These are phyloP conservation scores for Tragelaphus imberbis DNA, from an alignment of 2,113 vertebrate genomes.

Conservation along the genomic window DNA sequence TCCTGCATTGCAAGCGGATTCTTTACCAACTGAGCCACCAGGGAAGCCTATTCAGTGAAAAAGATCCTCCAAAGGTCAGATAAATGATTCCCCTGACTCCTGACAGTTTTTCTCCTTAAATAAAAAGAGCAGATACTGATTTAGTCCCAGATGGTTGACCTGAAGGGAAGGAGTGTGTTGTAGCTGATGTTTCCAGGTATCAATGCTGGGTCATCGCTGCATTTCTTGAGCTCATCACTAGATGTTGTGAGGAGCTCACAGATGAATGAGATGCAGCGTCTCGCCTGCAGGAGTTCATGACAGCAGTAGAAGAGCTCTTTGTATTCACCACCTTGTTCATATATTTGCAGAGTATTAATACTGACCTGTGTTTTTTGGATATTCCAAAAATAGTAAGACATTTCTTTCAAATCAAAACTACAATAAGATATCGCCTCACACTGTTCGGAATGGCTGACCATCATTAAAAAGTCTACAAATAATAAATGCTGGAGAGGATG, in stretches of 20 bases:
- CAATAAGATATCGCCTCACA: neutral
- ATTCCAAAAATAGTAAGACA: neutral
- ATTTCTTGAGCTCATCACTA: neutral
- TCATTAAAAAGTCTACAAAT: neutral
- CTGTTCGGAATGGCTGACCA: neutral
- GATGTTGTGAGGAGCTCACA: neutral
- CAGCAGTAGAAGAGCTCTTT: neutral
- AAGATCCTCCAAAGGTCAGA: neutral
- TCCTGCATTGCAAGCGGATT: neutral
- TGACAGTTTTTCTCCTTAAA: neutral
- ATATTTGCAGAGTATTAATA: neutral
- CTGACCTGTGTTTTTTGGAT: neutral
- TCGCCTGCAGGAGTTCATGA: neutral
- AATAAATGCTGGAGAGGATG: neutral
- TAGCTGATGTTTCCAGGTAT: neutral
- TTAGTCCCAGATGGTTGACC: neutral
- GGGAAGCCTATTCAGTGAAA: neutral
- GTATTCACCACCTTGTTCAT: neutral
- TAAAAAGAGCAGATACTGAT: neutral
- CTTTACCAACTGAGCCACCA: neutral
- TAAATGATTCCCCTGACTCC: neutral
- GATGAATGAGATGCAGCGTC: neutral
- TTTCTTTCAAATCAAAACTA: neutral
- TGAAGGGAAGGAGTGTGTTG: neutral
- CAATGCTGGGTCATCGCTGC: neutral